A percentile compares a stretch with the other conserved stretches of the same genome.
Evolutionary conservation across 2,113 vertebrate species (phyloP).

Genomic region (Conger conger): DNA sequence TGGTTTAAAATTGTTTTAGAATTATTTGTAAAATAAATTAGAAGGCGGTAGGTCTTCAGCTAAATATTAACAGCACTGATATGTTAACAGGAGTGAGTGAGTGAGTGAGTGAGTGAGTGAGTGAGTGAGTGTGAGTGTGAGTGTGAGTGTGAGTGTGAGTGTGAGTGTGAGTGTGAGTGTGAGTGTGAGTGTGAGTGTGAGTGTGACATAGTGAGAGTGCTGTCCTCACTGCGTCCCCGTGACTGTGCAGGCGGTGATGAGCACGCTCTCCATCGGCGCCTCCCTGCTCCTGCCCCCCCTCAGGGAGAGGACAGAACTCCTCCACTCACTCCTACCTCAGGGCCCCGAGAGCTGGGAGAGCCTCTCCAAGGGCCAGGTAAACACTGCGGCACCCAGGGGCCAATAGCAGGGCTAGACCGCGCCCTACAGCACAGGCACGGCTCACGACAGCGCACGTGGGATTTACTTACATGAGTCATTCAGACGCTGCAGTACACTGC

Average conservation of each 20-base stretch:
- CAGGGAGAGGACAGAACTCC: constrained; percentile 91
- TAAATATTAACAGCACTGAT: too few species aligned
- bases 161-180: too few species aligned
- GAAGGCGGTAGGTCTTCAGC: too few species aligned
- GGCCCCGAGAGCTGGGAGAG: constrained; percentile 95
- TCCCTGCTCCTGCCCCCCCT: constrained; percentile 93
- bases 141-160: neutral
- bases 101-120: neutral
- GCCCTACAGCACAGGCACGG: too few species aligned
- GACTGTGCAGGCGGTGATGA: constrained; percentile 85
- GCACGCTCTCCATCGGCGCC: constrained; percentile 92
- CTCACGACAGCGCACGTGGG: too few species aligned
- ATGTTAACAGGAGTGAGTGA: too few species aligned
- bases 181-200: too few species aligned
- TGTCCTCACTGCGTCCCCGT: too few species aligned
- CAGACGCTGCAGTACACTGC: too few species aligned
- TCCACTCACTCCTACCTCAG: constrained; percentile 94
- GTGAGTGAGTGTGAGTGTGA: neutral
- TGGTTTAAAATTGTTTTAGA: neutral
- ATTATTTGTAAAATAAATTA: too few species aligned
- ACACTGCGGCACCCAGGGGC: neutral
- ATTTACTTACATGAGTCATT: too few species aligned
- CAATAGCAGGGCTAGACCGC: too few species aligned
- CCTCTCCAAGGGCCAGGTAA: constrained; percentile 96
- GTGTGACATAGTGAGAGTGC: neutral